These are phyloP conservation scores for Ibidorhyncha struthersii DNA, from an alignment of 2,113 vertebrate genomes.

Conservation along the genomic window DNA sequence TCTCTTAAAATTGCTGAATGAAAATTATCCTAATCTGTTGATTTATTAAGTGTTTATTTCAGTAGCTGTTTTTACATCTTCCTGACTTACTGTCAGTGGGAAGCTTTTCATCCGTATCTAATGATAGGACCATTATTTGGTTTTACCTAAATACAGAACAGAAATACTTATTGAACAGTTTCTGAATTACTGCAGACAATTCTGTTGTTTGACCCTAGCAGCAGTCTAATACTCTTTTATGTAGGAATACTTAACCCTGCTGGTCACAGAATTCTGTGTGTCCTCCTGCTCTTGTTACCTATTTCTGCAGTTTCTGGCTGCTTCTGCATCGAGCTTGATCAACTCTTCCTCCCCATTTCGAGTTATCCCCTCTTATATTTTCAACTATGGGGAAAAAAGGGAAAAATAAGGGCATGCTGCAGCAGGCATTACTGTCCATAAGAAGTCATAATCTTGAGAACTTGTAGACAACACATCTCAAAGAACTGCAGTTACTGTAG, in stretches of 20 bases:
- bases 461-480: neutral
- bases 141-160: neutral
- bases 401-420: neutral
- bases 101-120: neutral
- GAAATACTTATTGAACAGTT: neutral
- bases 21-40: slow-evolving; percentile 13
- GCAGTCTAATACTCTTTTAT: neutral
- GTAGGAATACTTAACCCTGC: neutral
- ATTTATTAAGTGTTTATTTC: slow-evolving; percentile 12
- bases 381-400: neutral
- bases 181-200: neutral
- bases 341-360: neutral
- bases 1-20: neutral
- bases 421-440: neutral
- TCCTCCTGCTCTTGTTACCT: neutral
- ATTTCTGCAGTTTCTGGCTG: neutral
- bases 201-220: neutral
- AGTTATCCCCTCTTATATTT: neutral
- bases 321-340: neutral
- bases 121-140: neutral
- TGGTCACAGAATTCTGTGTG: neutral
- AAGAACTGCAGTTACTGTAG: neutral
- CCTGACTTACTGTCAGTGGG: neutral
- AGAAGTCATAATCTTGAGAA: neutral
- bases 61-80: neutral